Evolutionary conservation across 2,113 vertebrate genomes (phyloP), one percentile per base, ranked within the genome.

Genomic region (Nerophis lumbriciformis): DNA sequence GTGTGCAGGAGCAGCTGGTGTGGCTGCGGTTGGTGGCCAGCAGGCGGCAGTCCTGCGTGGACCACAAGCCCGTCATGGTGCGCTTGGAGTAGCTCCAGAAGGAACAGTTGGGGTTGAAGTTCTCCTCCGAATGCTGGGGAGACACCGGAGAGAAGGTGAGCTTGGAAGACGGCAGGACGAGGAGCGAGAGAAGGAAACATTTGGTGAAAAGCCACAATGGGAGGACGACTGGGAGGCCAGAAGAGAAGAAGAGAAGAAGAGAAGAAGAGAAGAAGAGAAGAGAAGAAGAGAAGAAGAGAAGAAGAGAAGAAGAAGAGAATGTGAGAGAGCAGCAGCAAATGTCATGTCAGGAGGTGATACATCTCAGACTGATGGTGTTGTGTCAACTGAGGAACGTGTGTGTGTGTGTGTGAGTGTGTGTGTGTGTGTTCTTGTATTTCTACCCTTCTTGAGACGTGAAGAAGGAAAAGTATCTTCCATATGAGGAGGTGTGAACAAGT

Each of bases 11-110:
- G 76, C 97, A 99, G 0, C 90, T 95, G 54, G 96, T 98, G 80
- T 99, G 97, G 0, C 95, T 97, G 84, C 93, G 94, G 79, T 99
- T 99, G 48, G 94, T 97, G 39, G 88, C 91, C 75, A 97, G 84
- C 59, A 98, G 93, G 61, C 96, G 92, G 78, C 97, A 99, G 76
- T 96, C 97, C 87, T 99, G 96, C 3, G 94, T 98, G 59, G 97
- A 99, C 97, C 97, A 99, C 78, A 95, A 93, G 56, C 97, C 97
- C 7, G 88, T 96, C 95, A 98, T 96, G 48, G 95, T 98, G 70
- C 93, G 94, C 73, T 96, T 98, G 50, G 96, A 97, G 76, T 99
- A 99, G 85, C 94, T 99, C 97, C 97, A 99, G 88, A 97, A 99
- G 0, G 96, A 98, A 90, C 97, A 99, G 85, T 98, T 99, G 1